Evolutionary conservation across 2,797 vertebrate genomes (phyloP).

Genomic region (Ateles fusciceps): DNA sequence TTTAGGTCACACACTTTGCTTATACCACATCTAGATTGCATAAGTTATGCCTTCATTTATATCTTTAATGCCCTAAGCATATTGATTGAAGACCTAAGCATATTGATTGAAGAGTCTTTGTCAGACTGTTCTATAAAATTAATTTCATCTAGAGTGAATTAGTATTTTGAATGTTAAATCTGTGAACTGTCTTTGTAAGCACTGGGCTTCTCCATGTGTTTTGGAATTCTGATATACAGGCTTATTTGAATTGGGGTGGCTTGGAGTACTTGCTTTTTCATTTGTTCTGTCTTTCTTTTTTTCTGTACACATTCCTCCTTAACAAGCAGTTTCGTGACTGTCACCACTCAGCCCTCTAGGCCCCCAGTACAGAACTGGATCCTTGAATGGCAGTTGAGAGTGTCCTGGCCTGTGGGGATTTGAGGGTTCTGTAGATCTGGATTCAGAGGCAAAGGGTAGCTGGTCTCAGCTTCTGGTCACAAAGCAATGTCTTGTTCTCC

Average conservation of each 20-base stretch:
- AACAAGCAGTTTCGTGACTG: not conserved
- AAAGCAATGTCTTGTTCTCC: not conserved
- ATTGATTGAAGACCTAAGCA: not conserved
- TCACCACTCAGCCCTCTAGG: not conserved
- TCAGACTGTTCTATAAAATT: not conserved
- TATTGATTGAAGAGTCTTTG: not conserved
- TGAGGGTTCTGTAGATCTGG: not conserved
- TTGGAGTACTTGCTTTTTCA: not conserved
- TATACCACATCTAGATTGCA: not conserved
- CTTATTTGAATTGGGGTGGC: not conserved
- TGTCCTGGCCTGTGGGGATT: not conserved
- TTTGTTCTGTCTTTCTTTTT: not conserved
- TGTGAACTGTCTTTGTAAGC: not conserved
- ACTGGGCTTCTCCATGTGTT: not conserved
- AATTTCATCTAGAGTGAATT: not conserved
- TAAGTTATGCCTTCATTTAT: not conserved
- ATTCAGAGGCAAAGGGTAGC: not conserved
- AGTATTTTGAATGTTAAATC: not conserved
- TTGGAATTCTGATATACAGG: not conserved
- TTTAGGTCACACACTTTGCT: not conserved
- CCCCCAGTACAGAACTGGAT: not conserved
- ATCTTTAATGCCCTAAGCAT: not conserved
- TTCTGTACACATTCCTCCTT: not conserved
- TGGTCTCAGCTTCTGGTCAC: not conserved
- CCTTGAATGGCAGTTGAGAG: not conserved